Evolutionary conservation across 2,113 vertebrate genomes (phyloP).

Genomic region (Bubo scandiacus): DNA sequence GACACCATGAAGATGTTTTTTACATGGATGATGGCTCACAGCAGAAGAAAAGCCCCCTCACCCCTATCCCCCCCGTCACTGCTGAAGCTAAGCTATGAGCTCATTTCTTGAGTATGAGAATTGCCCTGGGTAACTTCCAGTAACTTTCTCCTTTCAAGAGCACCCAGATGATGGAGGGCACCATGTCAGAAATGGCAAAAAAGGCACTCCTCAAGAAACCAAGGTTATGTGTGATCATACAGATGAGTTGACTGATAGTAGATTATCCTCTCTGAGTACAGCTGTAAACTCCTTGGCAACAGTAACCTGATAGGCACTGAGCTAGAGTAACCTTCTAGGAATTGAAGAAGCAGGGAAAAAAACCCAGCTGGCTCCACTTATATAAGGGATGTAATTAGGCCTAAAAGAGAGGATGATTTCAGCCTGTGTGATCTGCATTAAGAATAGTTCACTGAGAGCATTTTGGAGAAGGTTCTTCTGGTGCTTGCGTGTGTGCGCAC

Average conservation of each 20-base stretch:
- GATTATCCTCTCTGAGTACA: background rate
- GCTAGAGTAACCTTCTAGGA: constrained; percentile 18
- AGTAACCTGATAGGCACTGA: background rate
- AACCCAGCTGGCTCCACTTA: constrained; percentile 54
- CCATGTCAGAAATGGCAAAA: background rate
- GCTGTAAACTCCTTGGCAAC: background rate
- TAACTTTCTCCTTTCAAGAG: background rate
- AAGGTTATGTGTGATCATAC: background rate
- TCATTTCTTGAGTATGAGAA: background rate
- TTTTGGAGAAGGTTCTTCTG: background rate
- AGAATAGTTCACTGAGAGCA: background rate
- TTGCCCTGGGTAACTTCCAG: background rate
- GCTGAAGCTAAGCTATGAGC: background rate
- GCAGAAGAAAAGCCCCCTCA: background rate
- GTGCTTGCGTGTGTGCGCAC: background rate
- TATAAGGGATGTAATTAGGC: constrained; percentile 36
- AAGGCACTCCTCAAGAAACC: background rate
- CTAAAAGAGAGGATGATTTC: constrained; percentile 28
- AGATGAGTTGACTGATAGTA: background rate
- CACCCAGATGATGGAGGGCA: background rate
- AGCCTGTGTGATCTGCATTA: constrained; percentile 36
- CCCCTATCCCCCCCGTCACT: fast-evolving
- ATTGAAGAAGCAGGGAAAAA: background rate
- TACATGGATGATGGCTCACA: background rate
- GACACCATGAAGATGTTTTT: background rate